Percentiles rank a stretch among this genome's conserved stretches.
phyloP scores from a whole-genome alignment of 2,797 vertebrate genomes.

The Limosa lapponica region DNA sequence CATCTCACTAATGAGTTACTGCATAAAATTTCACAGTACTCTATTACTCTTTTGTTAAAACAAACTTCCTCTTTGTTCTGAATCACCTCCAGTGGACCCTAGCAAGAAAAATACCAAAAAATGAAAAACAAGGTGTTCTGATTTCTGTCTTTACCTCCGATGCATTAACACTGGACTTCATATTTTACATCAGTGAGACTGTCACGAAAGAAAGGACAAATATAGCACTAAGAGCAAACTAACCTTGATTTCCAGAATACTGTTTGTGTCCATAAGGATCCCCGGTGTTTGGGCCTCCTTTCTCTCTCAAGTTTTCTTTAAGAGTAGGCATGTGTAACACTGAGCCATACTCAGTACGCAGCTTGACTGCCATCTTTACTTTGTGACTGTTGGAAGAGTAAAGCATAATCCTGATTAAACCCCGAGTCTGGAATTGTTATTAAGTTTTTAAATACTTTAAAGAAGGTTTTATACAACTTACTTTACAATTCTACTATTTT shows the following conservation, averaged over 20 bases:
- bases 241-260: conserved; percentile 86
- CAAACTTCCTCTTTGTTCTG: not conserved
- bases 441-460: not conserved
- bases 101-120: not conserved
- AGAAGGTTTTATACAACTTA: not conserved
- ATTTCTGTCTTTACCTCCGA: not conserved
- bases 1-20: not conserved
- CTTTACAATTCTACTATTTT: not conserved
- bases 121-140: not conserved
- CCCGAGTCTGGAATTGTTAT: rapidly evolving
- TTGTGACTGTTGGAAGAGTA: conserved; percentile 83
- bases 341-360: conserved; percentile 88
- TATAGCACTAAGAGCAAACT: not conserved
- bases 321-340: conserved; percentile 94
- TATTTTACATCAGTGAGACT: not conserved
- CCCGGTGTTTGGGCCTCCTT: conserved; percentile 69
- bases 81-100: not conserved
- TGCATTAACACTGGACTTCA: not conserved
- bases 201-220: not conserved
- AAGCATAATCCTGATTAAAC: not conserved
- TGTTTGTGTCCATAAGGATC: conserved; percentile 82
- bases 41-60: not conserved
- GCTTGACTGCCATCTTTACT: conserved; percentile 90
- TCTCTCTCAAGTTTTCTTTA: conserved; percentile 89
- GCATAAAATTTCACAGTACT: not conserved